Evolutionary conservation across 2,113 vertebrate species (phyloP), one percentile per base, ranked within the genome.

Genomic region (Pipra filicauda): DNA sequence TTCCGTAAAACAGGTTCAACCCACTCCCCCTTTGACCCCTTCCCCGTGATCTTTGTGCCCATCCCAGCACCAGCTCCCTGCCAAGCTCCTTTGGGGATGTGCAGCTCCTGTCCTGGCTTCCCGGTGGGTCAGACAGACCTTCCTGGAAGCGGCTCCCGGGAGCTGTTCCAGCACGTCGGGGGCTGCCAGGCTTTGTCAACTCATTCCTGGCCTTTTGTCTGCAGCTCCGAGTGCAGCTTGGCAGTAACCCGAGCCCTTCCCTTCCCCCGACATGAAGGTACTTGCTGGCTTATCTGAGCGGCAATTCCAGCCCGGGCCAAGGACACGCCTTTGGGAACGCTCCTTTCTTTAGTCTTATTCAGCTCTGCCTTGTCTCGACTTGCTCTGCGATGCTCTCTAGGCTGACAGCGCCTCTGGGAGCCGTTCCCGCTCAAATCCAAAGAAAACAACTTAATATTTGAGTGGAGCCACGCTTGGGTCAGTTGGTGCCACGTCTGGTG

Each of bases 181-280:
- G 55, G 49, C 91, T 85, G 82, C 73, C 12, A 33, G 95, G 90
- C 95, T 96, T 73, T 82, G 92, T 96, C 81, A 69, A 51, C 96
- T 78, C 94, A 76, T 85, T 88, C 58, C 93, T 79, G 78, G 62
- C 80, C 80, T 65, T 94, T 95, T 95, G 96, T 97, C 93, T 93
- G 64, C 69, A 91, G 96, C 96, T 91, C 61, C 2, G 33, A 59
- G 65, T 69, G 48, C 70, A 33, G 88, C 4, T 33, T 71, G 87
- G 96, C 97, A 97, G 96, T 96, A 96, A 89, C 39, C 48, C 5
- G 48, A 96, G 97, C 97, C 97, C 97, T 97, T 95, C 97, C 97
- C 96, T 94, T 83, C 61, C 37, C 85, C 94, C 49, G 88, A 48
- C 98, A 85, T 97, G 97, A 95, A 96, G 85, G 73, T 64, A 98